Evolutionary conservation across 2,888 invertebrate species (phyloP), one percentile per base, ranked within the genome.

Genomic region (Tanytarsus gracilentus): DNA sequence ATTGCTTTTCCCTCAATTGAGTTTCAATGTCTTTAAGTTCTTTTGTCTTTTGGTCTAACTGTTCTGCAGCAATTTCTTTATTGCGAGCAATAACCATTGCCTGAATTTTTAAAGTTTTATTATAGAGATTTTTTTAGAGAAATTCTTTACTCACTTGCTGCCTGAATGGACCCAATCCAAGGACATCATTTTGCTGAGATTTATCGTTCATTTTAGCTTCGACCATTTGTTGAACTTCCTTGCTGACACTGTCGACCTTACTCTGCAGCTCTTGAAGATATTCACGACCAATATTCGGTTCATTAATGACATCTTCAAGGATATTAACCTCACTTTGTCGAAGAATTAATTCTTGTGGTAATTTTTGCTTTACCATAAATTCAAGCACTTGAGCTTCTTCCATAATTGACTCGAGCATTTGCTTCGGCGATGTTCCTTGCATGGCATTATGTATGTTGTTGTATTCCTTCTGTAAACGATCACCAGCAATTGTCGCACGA

Each of bases 71-170:
- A 14, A 79, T 77, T 63, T 86, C 85, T 69, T 92, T 92, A 69
- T 89, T 89, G 62, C 88, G 81, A 9, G 83, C 79, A 50, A 91
- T 86, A 23, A 87, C 84, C 0, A 83, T 79, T 0, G 88, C 88
- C n/a, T n/a, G n/a, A n/a, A n/a, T n/a, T n/a, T n/a, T n/a, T n/a
- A n/a, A n/a, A n/a, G n/a, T n/a, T n/a, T n/a, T n/a, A n/a, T n/a
- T n/a, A n/a, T n/a, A n/a, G n/a, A n/a, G n/a, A n/a, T n/a, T n/a
- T n/a, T n/a, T n/a, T n/a, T n/a, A n/a, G n/a, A n/a, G n/a, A n/a
- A n/a, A n/a, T n/a, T n/a, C n/a, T n/a, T n/a, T n/a, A n/a, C n/a
- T n/a, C n/a, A n/a, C n/a, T 74, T 93, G 92, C 68, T 93, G 91
- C 29, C 91, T 79, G 69, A 90, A 92, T 44, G 91, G 84, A 1